Base-by-base conservation (phyloP, 2,888 invertebrate genomes). In the Coremacera marginata region DNA sequence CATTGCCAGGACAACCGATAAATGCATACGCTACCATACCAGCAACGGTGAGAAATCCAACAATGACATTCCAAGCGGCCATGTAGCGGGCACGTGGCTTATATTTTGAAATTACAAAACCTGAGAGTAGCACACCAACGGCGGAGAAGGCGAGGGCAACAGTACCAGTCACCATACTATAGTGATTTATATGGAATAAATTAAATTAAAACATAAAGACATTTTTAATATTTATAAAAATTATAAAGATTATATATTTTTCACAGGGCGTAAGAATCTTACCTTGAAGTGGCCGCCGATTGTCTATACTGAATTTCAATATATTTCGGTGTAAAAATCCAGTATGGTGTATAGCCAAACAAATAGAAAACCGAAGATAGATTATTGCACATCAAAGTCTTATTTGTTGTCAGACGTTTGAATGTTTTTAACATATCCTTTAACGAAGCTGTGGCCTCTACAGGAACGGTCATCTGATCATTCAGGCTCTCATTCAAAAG, bases 311-410 rank as follows among this genome's bases (percentile, higher is more conserved):
- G 94, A 0, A 94, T 94, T 88, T 96, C 95, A 79, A 96, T 94
- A 84, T 95, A 95, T 86, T 95, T 95, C 0, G 95, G 95, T 87
- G 95, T 92, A 85, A 95, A 95, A 67, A 95, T 94, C 92, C 94
- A 94, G 84, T 94, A 94, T 0, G 95, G 94, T 90, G 93, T 92
- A 84, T 93, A 93, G 0, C 93, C 93, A 84, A 93, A 90, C 77
- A 94, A 91, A 83, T 94, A 95, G 84, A 94, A 94, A 14, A 94
- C 92, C 22, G 93, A 92, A 0, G 94, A 93, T 1, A 94, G 89
- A 78, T 94, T 94, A 84, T 95, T 94, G 84, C 92, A 93, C 91
- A 95, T 92, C 79, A 94, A 91, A 0, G 93, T 92, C 57, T 91
- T 91, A 84, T 95, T 95, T 11, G 90, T 91, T 11, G 93, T 86